A percentile compares a stretch with the other conserved stretches of the same genome.
Conservation (phyloP, 2,888 invertebrate species). For the Dascillus cervinus region DNA sequence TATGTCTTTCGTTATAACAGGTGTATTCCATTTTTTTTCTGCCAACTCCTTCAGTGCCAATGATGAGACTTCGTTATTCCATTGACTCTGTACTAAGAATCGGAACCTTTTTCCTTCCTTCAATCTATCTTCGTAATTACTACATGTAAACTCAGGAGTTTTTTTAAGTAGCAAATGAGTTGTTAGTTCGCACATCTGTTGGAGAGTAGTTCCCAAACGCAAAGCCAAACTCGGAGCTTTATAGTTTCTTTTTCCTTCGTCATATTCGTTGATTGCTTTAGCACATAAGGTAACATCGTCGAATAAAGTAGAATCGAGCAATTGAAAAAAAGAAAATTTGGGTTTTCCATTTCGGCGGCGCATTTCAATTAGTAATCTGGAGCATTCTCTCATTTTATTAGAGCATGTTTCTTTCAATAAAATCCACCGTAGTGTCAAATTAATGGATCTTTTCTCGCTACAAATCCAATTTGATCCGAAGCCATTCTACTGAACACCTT, state of each 20-base stretch:
- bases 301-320: constrained; percentile 3
- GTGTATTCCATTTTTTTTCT: constrained; percentile 10
- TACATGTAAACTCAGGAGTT: constrained; percentile 6
- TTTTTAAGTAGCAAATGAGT: constrained; percentile 6
- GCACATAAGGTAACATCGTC: constrained; percentile 3
- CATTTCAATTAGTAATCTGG: constrained; percentile 7
- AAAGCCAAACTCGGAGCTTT: constrained; percentile 6
- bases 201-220: constrained; percentile 5
- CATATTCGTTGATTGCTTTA: constrained; percentile 6
- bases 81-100: constrained; percentile 8
- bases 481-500: constrained; percentile 8
- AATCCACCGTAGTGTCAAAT: constrained; percentile 8
- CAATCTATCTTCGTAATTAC: constrained; percentile 4
- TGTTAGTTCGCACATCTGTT: constrained; percentile 5
- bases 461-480: constrained; percentile 5
- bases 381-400: constrained; percentile 11
- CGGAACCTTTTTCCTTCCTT: constrained; percentile 7
- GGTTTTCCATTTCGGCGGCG: constrained; percentile 4
- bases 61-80: constrained; percentile 8
- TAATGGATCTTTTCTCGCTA: constrained; percentile 6
- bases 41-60: constrained; percentile 9
- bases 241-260: constrained; percentile 1
- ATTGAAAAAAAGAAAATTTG: constrained; percentile 4
- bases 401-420: constrained; percentile 9
- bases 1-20: constrained; percentile 8